Evolutionary conservation across 2,888 invertebrate species (phyloP), one percentile per base, ranked within the genome.

Genomic region (Drosophila histrio): DNA sequence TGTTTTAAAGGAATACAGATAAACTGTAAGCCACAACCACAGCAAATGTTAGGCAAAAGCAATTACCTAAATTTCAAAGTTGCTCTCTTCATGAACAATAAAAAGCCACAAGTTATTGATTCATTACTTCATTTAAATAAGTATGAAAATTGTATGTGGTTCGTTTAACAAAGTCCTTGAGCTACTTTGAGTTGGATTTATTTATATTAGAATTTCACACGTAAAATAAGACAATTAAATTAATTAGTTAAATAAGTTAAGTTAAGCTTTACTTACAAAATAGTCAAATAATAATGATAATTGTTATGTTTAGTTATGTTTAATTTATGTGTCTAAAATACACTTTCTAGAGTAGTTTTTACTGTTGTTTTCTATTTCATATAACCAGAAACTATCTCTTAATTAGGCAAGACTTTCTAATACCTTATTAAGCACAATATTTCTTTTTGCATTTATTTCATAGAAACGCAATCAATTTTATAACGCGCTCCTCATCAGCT

Each of bases 31-130:
- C 36, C 7, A n/a, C 56, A 47, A 34, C 49, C 44, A 50, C 54
- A 68, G 15, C 8, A 21, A 49, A 46, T 30, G n/a, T n/a, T 41
- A 22, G 2, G 21, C n/a, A 39, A 49, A 43, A 54, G 13, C 9
- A 13, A 49, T 30, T 32, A 8, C 9, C 6, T 3, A 15, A n/a
- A n/a, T 22, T 17, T 1, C 8, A 36, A 13, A 43, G 8, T 34
- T 53, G 7, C 11, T 46, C 21, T 4, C 7, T 11, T 59, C 13
- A 59, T n/a, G 24, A 2, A n/a, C 19, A n/a, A 9, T 0, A 5
- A 4, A 22, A 24, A 24, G 13, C 36, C 52, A 38, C 57, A 53
- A 63, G n/a, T 17, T 53, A 56, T 50, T 47, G 52, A 53, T 49
- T 30, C 7, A 47, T n/a, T 36, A 32, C n/a, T 47, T 50, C 2